Percentiles rank a stretch among this genome's conserved stretches.
phyloP scores from a whole-genome alignment of 1,140 invertebrate genomes.

The Bombus fervidus region DNA sequence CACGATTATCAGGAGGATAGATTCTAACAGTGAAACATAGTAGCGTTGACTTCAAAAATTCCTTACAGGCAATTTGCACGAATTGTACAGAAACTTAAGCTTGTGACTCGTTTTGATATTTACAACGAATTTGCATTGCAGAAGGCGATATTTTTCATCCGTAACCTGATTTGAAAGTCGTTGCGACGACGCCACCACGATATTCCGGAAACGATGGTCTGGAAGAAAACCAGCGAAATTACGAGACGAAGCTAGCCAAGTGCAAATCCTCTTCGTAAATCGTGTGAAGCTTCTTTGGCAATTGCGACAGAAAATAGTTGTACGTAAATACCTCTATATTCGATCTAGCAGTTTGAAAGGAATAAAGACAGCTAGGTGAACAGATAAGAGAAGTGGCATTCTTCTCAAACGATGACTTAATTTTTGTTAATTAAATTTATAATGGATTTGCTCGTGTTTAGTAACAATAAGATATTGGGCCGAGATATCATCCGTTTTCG shows the following conservation, averaged over 20 bases:
- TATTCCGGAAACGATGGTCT: constrained; percentile 31
- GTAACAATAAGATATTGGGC: too few species aligned
- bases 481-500: neutral
- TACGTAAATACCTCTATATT: neutral
- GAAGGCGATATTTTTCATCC: neutral
- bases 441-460: neutral
- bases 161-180: constrained; percentile 10
- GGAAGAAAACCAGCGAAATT: neutral
- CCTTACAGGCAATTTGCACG: too few species aligned
- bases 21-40: too few species aligned
- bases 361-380: neutral
- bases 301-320: neutral
- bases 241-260: neutral
- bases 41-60: too few species aligned
- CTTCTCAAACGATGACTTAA: too few species aligned
- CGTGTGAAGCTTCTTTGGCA: constrained; percentile 40
- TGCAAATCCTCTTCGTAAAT: constrained; percentile 37
- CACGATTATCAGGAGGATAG: too few species aligned
- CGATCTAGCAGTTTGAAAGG: constrained; percentile 7
- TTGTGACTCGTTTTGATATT: too few species aligned
- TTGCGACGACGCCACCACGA: neutral
- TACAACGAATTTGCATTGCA: neutral
- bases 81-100: too few species aligned
- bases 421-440: neutral
- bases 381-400: neutral